These are phyloP conservation scores for Cheilosia pagana DNA, from an alignment of 2,888 invertebrate species.

Conservation along the genomic window DNA sequence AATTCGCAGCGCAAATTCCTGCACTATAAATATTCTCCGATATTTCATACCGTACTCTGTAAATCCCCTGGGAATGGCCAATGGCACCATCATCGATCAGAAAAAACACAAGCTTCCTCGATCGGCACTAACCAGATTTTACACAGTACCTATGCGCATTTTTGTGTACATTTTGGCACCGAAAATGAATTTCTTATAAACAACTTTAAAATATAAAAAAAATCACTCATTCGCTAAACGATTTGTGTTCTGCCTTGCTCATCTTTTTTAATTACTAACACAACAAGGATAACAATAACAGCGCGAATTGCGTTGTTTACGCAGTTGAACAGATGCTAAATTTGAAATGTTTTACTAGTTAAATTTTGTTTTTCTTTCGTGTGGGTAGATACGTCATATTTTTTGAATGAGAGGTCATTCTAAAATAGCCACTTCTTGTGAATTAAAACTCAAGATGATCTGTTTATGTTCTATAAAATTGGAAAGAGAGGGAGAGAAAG, in stretches of 20 bases:
- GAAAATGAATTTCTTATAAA: constrained; percentile 4
- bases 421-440: constrained; percentile 1
- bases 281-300: background rate
- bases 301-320: background rate
- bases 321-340: constrained; percentile 1
- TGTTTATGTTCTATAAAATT: too few relatives aligned
- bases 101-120: background rate
- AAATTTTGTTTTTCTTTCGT: background rate
- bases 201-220: background rate
- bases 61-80: background rate
- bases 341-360: background rate
- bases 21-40: background rate
- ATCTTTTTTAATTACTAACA: background rate
- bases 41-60: background rate
- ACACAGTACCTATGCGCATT: background rate
- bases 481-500: background rate
- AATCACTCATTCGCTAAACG: background rate
- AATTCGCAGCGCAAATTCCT: background rate
- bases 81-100: background rate
- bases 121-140: background rate
- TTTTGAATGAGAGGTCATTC: constrained; percentile 2
- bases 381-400: background rate
- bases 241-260: background rate
- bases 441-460: background rate
- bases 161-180: background rate